These are phyloP conservation scores for Amphimedon queenslandica DNA, from an alignment of 37 sponge, comb jelly and placozoan species.

Conservation along the genomic window DNA sequence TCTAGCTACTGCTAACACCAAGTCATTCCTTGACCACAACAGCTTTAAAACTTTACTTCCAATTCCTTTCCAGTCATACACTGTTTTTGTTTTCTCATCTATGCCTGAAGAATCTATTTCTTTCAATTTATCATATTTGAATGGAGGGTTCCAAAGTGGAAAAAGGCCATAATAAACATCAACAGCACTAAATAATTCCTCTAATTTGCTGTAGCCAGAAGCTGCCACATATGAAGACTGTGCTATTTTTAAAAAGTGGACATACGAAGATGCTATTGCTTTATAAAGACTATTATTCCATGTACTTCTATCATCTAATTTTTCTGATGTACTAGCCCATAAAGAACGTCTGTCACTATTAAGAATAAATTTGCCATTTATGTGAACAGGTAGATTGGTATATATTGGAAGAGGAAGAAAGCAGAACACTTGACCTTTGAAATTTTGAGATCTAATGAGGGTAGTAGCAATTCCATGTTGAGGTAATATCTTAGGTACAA, in stretches of 20 bases:
- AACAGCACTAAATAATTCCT: too few species aligned
- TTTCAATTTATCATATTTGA: too few species aligned
- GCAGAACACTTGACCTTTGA: conserved; percentile 20
- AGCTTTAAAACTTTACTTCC: background rate
- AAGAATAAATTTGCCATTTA: conserved; percentile 50
- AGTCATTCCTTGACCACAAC: background rate
- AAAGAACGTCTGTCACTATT: conserved; percentile 16
- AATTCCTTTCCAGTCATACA: too few species aligned
- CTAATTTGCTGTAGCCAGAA: too few species aligned
- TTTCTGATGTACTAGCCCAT: conserved; percentile 1
- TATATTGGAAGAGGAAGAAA: conserved; percentile 43
- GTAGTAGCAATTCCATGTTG: conserved; percentile 28
- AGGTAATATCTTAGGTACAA: conserved; percentile 3
- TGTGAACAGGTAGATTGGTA: conserved; percentile 30
- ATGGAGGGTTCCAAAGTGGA: too few species aligned
- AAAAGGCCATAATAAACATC: too few species aligned
- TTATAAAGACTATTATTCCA: conserved; percentile 39
- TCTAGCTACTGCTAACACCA: background rate
- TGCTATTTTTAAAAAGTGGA: conserved; percentile 22
- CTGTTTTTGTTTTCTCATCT: too few species aligned
- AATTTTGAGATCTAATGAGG: background rate
- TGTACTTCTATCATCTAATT: conserved; percentile 2
- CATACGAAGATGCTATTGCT: conserved; percentile 39
- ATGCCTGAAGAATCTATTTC: too few species aligned
- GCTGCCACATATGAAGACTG: too few species aligned